Evolutionary conservation across 2,888 invertebrate genomes (phyloP), one percentile per base, ranked within the genome.

Genomic region (Andrena dorsata): DNA sequence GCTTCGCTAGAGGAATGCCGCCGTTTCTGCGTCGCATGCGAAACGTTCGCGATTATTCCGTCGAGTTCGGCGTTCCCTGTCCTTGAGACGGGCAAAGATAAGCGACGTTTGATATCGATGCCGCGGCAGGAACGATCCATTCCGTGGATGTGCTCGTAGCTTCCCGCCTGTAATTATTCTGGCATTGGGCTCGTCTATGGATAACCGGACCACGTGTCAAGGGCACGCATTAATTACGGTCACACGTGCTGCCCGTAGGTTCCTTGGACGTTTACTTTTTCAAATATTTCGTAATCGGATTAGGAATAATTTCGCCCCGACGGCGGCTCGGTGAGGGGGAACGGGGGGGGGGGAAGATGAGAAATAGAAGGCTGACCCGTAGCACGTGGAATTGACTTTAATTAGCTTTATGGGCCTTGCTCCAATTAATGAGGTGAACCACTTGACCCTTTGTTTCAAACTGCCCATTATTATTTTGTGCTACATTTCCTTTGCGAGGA

Each of bases 171-270:
- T 88, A 84, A 86, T 87, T 86, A 82, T 78, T 86, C 82, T 70
- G 79, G 69, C 81, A 85, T 82, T 77, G 84, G 51, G 20, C 51
- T 66, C 32, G 76, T 5, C 78, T 80, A 79, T 76, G 86, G 58
- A 60, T 76, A 80, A 86, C 75, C 78, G 41, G 77, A 72, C 74
- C 83, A 85, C 88, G 86, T 85, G 88, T 86, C 88, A 84, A 86
- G 88, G 88, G 51, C 88, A 41, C 20, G 70, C 64, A 80, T 87
- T 82, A 82, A 86, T 87, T 83, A 70, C 69, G 82, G 51, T 74
- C 20, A 35, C 80, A 76, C 83, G 80, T 69, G 77, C 20, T 63
- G 47, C 66, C 82, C 65, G 76, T 68, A 60, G 73, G 74, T 32
- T 68, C 32, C 41, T 86, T 28, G 23, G 51, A 47, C 80, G 56